Conservation (phyloP, 2,113 vertebrate species). For the Craseonycteris thonglongyai region DNA sequence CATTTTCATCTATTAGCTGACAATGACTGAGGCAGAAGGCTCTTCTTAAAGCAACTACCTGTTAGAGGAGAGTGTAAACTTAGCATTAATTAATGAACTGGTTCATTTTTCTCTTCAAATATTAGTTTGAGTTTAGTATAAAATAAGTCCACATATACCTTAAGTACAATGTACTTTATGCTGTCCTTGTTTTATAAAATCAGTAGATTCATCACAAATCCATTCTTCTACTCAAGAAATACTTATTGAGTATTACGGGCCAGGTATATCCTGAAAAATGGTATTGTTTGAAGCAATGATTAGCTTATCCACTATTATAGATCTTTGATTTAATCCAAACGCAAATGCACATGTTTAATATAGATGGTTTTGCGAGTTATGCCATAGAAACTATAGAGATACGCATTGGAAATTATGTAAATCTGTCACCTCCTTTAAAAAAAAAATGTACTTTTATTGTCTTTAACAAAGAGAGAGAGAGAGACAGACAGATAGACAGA, state of each 20-base stretch:
- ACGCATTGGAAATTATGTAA: background rate
- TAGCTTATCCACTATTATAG: background rate
- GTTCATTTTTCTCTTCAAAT: conserved; percentile 25
- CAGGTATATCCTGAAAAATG: background rate
- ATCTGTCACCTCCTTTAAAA: background rate
- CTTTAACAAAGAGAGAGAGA: no score
- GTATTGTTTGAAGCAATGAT: background rate
- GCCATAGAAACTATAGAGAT: background rate
- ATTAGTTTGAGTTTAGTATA: background rate
- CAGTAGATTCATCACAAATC: background rate
- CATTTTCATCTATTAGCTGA: conserved; percentile 48
- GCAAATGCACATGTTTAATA: background rate
- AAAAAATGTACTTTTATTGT: no score
- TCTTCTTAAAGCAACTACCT: conserved; percentile 31
- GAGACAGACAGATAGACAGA: no score
- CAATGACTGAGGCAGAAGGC: background rate
- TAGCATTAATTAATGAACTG: conserved; percentile 22
- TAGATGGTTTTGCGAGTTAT: background rate
- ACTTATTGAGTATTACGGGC: background rate
- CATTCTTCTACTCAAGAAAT: background rate
- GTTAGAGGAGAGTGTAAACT: background rate
- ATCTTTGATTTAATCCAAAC: background rate
- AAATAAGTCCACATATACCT: background rate
- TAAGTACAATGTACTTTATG: background rate
- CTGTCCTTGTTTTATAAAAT: background rate